Percentiles rank a stretch among this genome's conserved stretches.
Evolutionary conservation across 2,113 vertebrate genomes (phyloP).

Genomic region (Accipiter virgatus): DNA sequence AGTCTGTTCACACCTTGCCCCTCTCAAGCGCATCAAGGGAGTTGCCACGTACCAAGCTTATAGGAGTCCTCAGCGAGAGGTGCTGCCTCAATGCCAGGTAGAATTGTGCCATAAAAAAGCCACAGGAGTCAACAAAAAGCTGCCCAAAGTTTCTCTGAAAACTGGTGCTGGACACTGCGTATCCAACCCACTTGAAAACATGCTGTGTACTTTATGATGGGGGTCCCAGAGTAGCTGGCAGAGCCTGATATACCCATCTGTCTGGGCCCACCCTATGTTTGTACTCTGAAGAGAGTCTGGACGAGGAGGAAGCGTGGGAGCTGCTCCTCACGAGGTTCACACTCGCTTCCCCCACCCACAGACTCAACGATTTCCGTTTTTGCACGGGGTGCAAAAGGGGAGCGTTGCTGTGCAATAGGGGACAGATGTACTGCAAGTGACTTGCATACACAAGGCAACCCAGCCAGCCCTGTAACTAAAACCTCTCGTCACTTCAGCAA

Average conservation of each 20-base stretch:
- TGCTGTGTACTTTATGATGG: accelerated
- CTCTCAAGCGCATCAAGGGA: not conserved
- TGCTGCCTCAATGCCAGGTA: not conserved
- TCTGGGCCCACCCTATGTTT: not conserved
- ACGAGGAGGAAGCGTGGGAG: not conserved
- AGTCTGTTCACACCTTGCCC: not conserved
- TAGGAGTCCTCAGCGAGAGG: not conserved
- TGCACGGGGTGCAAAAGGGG: accelerated
- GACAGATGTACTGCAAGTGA: not conserved
- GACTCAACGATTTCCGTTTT: not conserved
- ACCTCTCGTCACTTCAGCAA: not conserved
- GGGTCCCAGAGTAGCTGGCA: not conserved
- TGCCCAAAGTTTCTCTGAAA: not conserved
- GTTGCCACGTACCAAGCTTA: accelerated
- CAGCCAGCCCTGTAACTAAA: not conserved
- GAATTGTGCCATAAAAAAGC: not conserved
- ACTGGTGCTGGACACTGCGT: not conserved
- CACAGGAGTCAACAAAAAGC: not conserved
- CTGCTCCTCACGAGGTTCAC: accelerated
- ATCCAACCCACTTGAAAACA: accelerated
- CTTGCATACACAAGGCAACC: accelerated
- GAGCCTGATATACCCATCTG: not conserved
- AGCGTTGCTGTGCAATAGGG: accelerated
- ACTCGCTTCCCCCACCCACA: accelerated
- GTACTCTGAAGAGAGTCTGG: accelerated